Conservation (phyloP, 2,888 invertebrate species). For the Agrochola lychnidis region DNA sequence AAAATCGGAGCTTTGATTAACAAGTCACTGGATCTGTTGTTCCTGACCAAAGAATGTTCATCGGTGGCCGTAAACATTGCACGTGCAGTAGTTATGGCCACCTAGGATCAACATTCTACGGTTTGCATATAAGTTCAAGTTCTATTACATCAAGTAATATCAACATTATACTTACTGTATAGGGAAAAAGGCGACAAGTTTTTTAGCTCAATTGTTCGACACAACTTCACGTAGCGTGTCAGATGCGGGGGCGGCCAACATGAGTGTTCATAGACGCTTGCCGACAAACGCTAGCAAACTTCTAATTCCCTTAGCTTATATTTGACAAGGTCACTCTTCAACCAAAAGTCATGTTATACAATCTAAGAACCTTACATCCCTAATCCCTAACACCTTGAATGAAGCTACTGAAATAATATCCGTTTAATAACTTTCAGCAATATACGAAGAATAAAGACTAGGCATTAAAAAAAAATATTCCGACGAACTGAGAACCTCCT, state of each 20-base stretch:
- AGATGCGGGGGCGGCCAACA: not conserved
- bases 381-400: not conserved
- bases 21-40: not conserved
- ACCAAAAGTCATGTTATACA: constrained; percentile 21
- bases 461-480: not conserved
- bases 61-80: not conserved
- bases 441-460: not conserved
- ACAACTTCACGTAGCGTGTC: constrained; percentile 12
- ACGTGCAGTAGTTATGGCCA: not conserved
- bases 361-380: not conserved
- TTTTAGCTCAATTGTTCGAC: constrained; percentile 4
- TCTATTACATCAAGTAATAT: not conserved
- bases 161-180: not conserved
- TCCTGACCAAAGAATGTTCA: not conserved
- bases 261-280: constrained; percentile 42
- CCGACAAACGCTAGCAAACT: constrained; percentile 36
- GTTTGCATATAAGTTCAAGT: not conserved
- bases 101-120: not conserved
- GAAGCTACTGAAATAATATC: not conserved
- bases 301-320: constrained; percentile 33
- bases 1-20: no score
- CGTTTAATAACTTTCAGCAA: not conserved
- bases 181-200: not conserved
- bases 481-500: no score
- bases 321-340: constrained; percentile 34